Evolutionary conservation across 2,888 invertebrate genomes (phyloP).

Genomic region (Boloria selene): DNA sequence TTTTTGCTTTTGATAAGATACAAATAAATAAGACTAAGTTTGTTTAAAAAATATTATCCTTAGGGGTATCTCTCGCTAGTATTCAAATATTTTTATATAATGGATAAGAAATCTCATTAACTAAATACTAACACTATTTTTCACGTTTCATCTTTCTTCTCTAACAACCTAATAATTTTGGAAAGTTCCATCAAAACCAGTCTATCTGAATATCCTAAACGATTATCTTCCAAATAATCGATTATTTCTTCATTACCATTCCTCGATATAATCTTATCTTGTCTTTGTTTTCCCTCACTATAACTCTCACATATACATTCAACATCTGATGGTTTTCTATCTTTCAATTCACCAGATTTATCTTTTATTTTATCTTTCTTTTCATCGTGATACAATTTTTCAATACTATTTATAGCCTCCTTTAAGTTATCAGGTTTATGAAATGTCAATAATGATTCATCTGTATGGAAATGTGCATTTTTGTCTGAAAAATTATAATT

Average conservation of each 20-base stretch:
- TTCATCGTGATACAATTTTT: neutral
- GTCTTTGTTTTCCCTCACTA: neutral
- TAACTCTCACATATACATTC: conserved; percentile 11
- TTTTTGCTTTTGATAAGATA: no score
- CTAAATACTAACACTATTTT: conserved; percentile 2
- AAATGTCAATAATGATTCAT: conserved; percentile 36
- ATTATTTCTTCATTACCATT: neutral
- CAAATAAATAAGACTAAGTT: no score
- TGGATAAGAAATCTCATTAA: neutral
- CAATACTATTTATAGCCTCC: neutral
- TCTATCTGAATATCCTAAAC: conserved; percentile 28
- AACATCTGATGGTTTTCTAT: neutral
- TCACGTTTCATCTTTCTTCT: conserved; percentile 58
- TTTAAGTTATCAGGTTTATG: conserved; percentile 19
- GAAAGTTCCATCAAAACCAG: conserved; percentile 58
- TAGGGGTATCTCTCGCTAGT: no score
- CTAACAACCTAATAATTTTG: conserved; percentile 62
- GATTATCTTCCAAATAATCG: neutral
- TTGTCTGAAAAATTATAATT: conserved; percentile 26
- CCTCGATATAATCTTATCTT: no score
- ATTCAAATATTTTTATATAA: no score
- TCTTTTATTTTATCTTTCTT: neutral
- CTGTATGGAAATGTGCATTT: conserved; percentile 36
- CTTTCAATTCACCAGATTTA: neutral
- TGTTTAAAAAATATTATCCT: no score